Evolutionary conservation across 2,113 vertebrate species (phyloP).

Genomic region (Corydoras maculifer): DNA sequence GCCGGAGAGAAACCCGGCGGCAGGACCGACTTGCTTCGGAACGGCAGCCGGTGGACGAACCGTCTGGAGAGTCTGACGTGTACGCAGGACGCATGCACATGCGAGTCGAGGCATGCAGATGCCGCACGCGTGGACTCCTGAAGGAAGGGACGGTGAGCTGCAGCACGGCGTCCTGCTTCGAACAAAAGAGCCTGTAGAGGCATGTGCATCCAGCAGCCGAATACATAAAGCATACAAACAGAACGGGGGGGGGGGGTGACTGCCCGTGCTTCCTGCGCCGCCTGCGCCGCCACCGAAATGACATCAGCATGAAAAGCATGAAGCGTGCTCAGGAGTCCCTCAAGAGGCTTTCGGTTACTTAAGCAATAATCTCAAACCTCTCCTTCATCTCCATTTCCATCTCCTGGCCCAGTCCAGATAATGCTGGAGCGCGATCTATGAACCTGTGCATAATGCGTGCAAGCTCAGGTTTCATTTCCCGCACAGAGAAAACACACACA

Average conservation of each 20-base stretch:
- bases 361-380: constrained; percentile 31
- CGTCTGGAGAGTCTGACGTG: too few relatives aligned
- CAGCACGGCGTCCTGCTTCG: too few relatives aligned
- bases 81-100: not conserved
- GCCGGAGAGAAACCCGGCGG: too few relatives aligned
- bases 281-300: constrained; percentile 26
- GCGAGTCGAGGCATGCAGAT: not conserved
- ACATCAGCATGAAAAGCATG: constrained; percentile 26
- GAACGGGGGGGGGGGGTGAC: not conserved
- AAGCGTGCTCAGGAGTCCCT: constrained; percentile 8
- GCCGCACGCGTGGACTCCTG: too few relatives aligned
- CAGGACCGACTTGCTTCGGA: too few relatives aligned
- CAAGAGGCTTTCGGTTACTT: constrained; percentile 30
- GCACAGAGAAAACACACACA: not conserved
- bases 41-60: too few relatives aligned
- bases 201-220: constrained; percentile 19
- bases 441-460: constrained; percentile 42
- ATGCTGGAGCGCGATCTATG: constrained; percentile 46
- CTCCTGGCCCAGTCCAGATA: constrained; percentile 38
- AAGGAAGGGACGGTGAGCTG: too few relatives aligned
- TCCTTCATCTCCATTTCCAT: constrained; percentile 10
- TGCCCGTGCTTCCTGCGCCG: not conserved
- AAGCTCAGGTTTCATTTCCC: constrained; percentile 23
- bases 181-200: constrained; percentile 15
- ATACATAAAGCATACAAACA: constrained; percentile 32